These are phyloP conservation scores for Galaxea fascicularis DNA, from an alignment of 92 coral and sea anemone species.

Conservation along the genomic window DNA sequence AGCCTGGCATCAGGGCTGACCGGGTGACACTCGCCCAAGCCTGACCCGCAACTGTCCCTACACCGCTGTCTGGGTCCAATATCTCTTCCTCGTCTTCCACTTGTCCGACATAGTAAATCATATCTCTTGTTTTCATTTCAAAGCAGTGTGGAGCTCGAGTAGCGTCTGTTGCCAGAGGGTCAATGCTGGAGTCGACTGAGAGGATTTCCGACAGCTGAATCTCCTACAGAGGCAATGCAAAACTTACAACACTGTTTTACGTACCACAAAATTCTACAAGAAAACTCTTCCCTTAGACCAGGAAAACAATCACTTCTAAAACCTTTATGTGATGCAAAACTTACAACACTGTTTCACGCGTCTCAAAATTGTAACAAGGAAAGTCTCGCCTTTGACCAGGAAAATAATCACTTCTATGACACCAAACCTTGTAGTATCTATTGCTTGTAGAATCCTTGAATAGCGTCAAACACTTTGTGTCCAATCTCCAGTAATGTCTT, in stretches of 20 bases:
- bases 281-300: too few species aligned
- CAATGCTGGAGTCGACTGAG: constrained; percentile 93
- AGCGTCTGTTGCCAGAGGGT: constrained; percentile 92
- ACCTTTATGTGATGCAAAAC: background rate
- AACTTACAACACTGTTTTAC: background rate
- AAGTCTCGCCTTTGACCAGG: too few species aligned
- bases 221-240: constrained; percentile 68
- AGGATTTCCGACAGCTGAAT: constrained; percentile 94
- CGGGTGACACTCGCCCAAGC: constrained; percentile 98
- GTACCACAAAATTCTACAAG: too few species aligned
- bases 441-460: constrained; percentile 88
- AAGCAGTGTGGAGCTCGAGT: constrained; percentile 96
- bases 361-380: too few species aligned
- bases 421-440: constrained; percentile 88
- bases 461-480: constrained; percentile 92
- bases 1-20: constrained; percentile 97
- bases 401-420: background rate
- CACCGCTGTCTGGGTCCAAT: constrained; percentile 93
- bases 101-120: constrained; percentile 91
- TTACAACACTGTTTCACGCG: background rate
- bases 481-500: constrained; percentile 97
- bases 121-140: constrained; percentile 95
- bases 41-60: constrained; percentile 90
- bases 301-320: too few species aligned
- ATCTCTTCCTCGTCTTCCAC: constrained; percentile 81